Conservation (phyloP, 2,888 invertebrate genomes). For the Meloe dianella region DNA sequence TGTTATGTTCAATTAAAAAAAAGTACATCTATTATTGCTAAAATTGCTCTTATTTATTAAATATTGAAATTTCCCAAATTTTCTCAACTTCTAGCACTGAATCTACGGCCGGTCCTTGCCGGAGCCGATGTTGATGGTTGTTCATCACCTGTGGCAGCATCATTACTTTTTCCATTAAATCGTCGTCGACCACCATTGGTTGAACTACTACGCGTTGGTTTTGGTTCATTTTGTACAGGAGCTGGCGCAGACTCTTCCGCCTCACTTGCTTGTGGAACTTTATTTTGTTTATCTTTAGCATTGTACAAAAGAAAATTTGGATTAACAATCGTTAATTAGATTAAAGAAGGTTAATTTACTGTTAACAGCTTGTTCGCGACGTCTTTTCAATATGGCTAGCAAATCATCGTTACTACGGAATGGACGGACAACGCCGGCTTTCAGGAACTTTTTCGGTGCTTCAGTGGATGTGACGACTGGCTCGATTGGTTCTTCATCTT, state of each 20-base stretch:
- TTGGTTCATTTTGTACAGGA: conserved; percentile 35
- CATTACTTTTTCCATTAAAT: conserved; percentile 36
- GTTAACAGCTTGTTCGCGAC: conserved; percentile 72
- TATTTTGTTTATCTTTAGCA: conserved; percentile 45
- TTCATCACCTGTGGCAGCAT: conserved; percentile 35
- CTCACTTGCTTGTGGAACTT: conserved; percentile 33
- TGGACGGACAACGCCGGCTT: conserved; percentile 71
- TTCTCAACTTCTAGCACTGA: conserved; percentile 51
- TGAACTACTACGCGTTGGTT: conserved; percentile 30
- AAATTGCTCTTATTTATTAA: conserved; percentile 3
- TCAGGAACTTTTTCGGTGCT: conserved; percentile 71
- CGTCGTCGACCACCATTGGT: conserved; percentile 43
- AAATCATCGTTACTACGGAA: conserved; percentile 82
- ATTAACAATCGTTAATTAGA: conserved; percentile 7
- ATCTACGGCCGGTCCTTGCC: conserved; percentile 53
- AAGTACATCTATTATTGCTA: conserved; percentile 16
- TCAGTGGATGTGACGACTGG: conserved; percentile 71
- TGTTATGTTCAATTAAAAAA: conserved; percentile 17
- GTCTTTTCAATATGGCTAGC: conserved; percentile 73
- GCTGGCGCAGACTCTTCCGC: conserved; percentile 43
- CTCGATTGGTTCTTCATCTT: conserved; percentile 64
- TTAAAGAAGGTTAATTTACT: conserved; percentile 55
- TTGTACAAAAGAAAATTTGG: conserved; percentile 18
- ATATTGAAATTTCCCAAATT: conserved; percentile 1
- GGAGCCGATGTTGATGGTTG: conserved; percentile 42